These are phyloP conservation scores for Aromia moschata DNA, from an alignment of 2,888 invertebrate species.

Conservation along the genomic window DNA sequence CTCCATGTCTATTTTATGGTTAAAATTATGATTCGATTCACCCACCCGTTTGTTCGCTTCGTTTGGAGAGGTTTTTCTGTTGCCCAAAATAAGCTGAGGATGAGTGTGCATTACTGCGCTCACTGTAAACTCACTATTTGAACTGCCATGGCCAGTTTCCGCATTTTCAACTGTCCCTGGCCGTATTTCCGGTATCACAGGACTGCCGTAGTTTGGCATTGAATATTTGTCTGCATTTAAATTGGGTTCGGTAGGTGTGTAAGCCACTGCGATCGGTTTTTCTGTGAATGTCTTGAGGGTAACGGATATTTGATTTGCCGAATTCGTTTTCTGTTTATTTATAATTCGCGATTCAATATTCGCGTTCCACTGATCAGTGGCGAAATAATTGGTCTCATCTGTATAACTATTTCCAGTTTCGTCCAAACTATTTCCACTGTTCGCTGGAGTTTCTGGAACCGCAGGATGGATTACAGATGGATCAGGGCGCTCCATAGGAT, in stretches of 20 bases:
- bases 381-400: constrained; percentile 39
- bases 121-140: constrained; percentile 57
- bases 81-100: constrained; percentile 21
- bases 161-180: constrained; percentile 49
- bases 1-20: constrained; percentile 42
- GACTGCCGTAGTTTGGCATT: constrained; percentile 63
- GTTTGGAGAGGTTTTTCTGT: constrained; percentile 23
- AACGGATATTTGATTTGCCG: constrained; percentile 56
- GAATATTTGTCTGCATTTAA: constrained; percentile 59
- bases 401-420: constrained; percentile 50
- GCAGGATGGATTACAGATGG: constrained; percentile 58
- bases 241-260: constrained; percentile 67
- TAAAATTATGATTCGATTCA: constrained; percentile 19
- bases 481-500: constrained; percentile 71
- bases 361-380: constrained; percentile 60
- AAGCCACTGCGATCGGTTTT: constrained; percentile 72
- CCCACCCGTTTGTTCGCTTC: constrained; percentile 24
- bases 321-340: constrained; percentile 50
- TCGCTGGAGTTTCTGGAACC: constrained; percentile 59
- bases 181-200: constrained; percentile 65
- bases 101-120: constrained; percentile 62
- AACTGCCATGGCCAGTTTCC: constrained; percentile 31
- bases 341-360: constrained; percentile 63
- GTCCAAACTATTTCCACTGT: constrained; percentile 56
- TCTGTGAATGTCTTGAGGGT: constrained; percentile 64